Percentiles rank a stretch among this genome's conserved stretches.
These are phyloP conservation scores for Cryptocephalus primarius DNA, from an alignment of 2,888 invertebrate genomes.

Conservation along the genomic window DNA sequence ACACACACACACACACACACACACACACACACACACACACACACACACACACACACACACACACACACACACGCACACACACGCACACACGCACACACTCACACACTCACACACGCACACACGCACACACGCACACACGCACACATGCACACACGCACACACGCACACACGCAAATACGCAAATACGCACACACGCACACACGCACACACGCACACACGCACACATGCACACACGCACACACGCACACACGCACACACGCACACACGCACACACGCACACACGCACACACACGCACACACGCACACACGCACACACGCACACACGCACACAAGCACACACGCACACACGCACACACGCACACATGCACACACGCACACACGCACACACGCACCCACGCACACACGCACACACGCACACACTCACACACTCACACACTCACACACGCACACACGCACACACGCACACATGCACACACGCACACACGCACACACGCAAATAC, in stretches of 20 bases:
- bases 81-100: not conserved
- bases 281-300: not conserved
- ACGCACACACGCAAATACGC: not conserved
- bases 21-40: slow-evolving; percentile 1
- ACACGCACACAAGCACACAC: not conserved
- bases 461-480: slow-evolving; percentile 1
- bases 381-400: slow-evolving; percentile 1
- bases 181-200: not conserved
- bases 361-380: slow-evolving; percentile 1
- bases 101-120: not conserved
- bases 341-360: not conserved
- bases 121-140: slow-evolving; percentile 1
- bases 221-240: not conserved
- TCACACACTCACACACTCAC: slow-evolving; percentile 1
- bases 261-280: not conserved
- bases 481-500: not conserved
- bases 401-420: slow-evolving; percentile 1
- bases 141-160: slow-evolving; percentile 1
- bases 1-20: slow-evolving; percentile 1
- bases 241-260: not conserved
- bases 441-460: slow-evolving; percentile 1
- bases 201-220: slow-evolving; percentile 1
- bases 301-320: not conserved
- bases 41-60: slow-evolving; percentile 2
- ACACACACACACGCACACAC: slow-evolving; percentile 1